Percentiles rank a stretch among this genome's conserved stretches.
Conservation (phyloP, 2,888 invertebrate species). For the Diaprepes abbreviatus region DNA sequence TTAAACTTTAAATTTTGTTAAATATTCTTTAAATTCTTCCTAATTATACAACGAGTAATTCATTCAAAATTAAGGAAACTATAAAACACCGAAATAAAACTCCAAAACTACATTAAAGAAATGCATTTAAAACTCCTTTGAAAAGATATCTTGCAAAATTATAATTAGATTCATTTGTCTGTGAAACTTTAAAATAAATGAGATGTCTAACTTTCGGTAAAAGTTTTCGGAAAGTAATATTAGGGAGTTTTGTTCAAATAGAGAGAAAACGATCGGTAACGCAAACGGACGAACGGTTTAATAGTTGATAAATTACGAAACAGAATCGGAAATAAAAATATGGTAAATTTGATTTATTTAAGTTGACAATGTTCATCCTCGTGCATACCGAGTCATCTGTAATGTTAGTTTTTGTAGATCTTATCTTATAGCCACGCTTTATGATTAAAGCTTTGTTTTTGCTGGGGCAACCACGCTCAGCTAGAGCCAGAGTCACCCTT, state of each 20-base stretch:
- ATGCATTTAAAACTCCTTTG: slow-evolving; percentile 48
- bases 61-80: slow-evolving; percentile 45
- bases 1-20: background rate
- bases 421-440: no score
- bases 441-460: no score
- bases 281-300: background rate
- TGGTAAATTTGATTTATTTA: no score
- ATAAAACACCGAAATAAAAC: slow-evolving; percentile 39
- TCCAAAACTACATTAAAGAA: slow-evolving; percentile 47
- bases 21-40: slow-evolving; percentile 18
- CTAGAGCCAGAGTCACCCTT: no score
- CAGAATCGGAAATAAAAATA: no score
- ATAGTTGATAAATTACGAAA: no score
- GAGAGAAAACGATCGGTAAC: background rate
- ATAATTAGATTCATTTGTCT: slow-evolving; percentile 63
- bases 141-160: slow-evolving; percentile 57
- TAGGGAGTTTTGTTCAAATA: slow-evolving; percentile 6
- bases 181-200: slow-evolving; percentile 63
- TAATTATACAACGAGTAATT: slow-evolving; percentile 40
- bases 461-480: no score
- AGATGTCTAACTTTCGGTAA: slow-evolving; percentile 61
- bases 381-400: no score
- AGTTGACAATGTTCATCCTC: no score
- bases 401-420: no score
- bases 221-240: slow-evolving; percentile 8